Evolutionary conservation across 2,888 invertebrate species (phyloP), one percentile per base, ranked within the genome.

Genomic region (Drosophila kokeensis): DNA sequence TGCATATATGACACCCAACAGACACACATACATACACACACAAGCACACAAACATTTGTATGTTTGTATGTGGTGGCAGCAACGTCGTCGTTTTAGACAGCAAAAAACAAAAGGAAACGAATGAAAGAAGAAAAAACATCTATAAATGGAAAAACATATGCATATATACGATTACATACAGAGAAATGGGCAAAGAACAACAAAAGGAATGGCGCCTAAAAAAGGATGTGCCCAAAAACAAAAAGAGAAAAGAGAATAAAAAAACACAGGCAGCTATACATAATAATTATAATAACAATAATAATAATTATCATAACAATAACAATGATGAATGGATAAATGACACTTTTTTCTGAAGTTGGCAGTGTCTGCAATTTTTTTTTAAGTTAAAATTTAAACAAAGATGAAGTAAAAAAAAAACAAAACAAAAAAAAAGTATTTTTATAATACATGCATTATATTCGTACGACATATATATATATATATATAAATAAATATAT

Each of bases 381-480:
- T 88, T 90, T 90, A 86, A 90, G 83, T 89, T 90, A 76, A 83
- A 36, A 69, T 57, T 68, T 69, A 68, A 68, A 89, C 79, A 69
- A 81, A 70, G 67, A 79, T 55, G 59, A 78, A 81, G 61, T 38
- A 67, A 76, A 57, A 63, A 57, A 48, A 45, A 59, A 75, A 63
- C 7, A 21, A 4, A 4, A 32, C 10, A 10, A 61, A 69, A 77
- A 61, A 70, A 77, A 89, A 87, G 91, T 92, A 92, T 92, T 92
- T 92, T 92, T 92, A 92, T 92, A 92, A 91, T 92, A 90, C 92
- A 92, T 92, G 92, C 91, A 91, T 92, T 91, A 91, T 92, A 92
- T 91, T 89, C 91, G 82, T 91, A 92, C 90, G 84, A 81, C 87
- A 90, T 82, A 83, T 77, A 78, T 73, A n/a, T 24, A 71, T 40